phyloP scores from a whole-genome alignment of 2,888 invertebrate species.

The Andrena trimmerana region DNA sequence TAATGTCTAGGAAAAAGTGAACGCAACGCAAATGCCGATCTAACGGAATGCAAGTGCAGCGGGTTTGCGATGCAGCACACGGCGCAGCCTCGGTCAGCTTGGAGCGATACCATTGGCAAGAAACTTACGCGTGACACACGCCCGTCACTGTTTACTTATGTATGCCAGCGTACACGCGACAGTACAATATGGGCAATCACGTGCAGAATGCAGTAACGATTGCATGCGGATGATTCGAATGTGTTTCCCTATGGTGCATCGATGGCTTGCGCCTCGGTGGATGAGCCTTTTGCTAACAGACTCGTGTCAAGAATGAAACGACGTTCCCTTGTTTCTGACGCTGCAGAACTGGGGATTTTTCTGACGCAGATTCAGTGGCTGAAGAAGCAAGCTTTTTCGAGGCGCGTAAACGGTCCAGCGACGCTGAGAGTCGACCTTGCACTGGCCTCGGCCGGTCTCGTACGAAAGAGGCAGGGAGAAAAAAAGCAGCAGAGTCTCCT shows the following conservation, averaged over 20 bases:
- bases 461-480: constrained; percentile 53
- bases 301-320: neutral
- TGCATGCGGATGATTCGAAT: constrained; percentile 19
- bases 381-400: constrained; percentile 23
- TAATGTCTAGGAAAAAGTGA: neutral
- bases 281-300: neutral
- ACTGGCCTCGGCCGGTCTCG: constrained; percentile 72
- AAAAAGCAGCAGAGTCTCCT: constrained; percentile 39
- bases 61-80: constrained; percentile 48
- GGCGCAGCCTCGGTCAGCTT: constrained; percentile 28
- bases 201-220: constrained; percentile 39
- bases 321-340: neutral
- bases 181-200: constrained; percentile 48
- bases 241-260: neutral
- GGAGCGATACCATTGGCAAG: constrained; percentile 32
- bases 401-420: neutral
- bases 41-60: constrained; percentile 38
- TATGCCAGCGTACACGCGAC: constrained; percentile 36
- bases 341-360: constrained; percentile 4
- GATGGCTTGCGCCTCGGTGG: neutral
- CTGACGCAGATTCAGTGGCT: neutral
- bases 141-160: constrained; percentile 54
- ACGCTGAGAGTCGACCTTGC: constrained; percentile 74
- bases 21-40: constrained; percentile 23
- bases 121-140: constrained; percentile 39